A percentile compares a stretch with the other conserved stretches of the same genome.
phyloP scores from a whole-genome alignment of 1,140 invertebrate genomes.

The Euborellia annulipes region DNA sequence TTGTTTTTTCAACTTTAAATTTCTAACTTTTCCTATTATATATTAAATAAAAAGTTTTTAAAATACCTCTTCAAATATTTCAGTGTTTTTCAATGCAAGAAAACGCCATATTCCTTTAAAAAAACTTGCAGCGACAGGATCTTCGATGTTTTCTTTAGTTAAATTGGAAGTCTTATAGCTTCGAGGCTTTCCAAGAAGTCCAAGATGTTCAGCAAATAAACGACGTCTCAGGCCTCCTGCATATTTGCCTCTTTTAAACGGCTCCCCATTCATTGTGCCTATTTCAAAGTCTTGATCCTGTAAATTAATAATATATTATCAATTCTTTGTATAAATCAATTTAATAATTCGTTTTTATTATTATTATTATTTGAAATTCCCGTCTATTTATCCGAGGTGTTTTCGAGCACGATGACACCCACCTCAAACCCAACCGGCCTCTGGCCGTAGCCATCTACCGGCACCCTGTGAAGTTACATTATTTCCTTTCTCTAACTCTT shows the following conservation, averaged over 20 bases:
- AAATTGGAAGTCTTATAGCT: conserved; percentile 19
- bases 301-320: too few species aligned
- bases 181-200: conserved; percentile 29
- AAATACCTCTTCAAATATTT: conserved; percentile 69
- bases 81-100: conserved; percentile 63
- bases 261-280: conserved; percentile 60
- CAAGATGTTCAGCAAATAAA: conserved; percentile 84
- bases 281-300: conserved; percentile 68
- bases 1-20: not conserved
- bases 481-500: too few species aligned
- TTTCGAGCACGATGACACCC: too few species aligned
- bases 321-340: conserved; percentile 10
- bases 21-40: not conserved
- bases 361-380: too few species aligned
- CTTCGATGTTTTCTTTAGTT: conserved; percentile 43
- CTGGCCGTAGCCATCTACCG: too few species aligned
- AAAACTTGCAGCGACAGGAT: conserved; percentile 59
- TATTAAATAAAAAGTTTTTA: not conserved
- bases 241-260: conserved; percentile 67
- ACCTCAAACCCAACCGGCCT: too few species aligned
- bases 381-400: too few species aligned
- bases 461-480: too few species aligned
- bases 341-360: conserved; percentile 3
- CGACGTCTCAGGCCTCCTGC: conserved; percentile 67
- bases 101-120: conserved; percentile 66